These are phyloP conservation scores for Anoura caudifer DNA, from an alignment of 2,113 vertebrate genomes.

Conservation along the genomic window DNA sequence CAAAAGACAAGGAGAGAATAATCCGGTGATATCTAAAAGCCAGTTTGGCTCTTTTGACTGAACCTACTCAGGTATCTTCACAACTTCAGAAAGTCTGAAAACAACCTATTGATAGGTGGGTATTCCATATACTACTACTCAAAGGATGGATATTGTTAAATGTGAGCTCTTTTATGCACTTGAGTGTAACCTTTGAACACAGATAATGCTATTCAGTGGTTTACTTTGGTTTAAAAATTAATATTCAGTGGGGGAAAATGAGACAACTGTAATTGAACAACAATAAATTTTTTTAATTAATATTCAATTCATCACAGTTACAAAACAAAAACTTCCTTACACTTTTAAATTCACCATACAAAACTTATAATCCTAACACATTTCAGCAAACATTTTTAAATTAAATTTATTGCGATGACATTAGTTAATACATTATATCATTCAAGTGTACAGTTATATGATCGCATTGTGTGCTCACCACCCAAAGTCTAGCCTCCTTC, in stretches of 20 bases:
- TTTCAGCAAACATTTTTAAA: conserved; percentile 29
- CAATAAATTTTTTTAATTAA: not conserved
- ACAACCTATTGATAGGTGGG: not conserved
- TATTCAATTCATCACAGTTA: not conserved
- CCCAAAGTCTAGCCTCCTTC: not conserved
- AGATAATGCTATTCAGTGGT: not conserved
- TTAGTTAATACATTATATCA: not conserved
- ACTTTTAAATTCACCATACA: conserved; percentile 6
- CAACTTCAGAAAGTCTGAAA: conserved; percentile 11
- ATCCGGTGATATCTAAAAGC: not conserved
- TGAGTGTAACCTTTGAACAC: not conserved
- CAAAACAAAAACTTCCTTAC: conserved; percentile 23
- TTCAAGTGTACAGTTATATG: not conserved
- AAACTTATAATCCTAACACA: not conserved
- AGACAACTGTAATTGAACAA: no score
- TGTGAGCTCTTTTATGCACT: not conserved
- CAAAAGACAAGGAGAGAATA: not conserved
- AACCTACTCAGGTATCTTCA: not conserved
- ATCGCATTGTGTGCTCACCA: not conserved
- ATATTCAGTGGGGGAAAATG: not conserved
- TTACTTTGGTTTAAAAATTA: conserved; percentile 39
- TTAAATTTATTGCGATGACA: not conserved
- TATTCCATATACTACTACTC: not conserved
- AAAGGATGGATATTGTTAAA: not conserved
- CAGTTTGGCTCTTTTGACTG: not conserved